Evolutionary conservation across 2,797 vertebrate genomes (phyloP), one percentile per base, ranked within the genome.

Genomic region (Siniperca undulata): DNA sequence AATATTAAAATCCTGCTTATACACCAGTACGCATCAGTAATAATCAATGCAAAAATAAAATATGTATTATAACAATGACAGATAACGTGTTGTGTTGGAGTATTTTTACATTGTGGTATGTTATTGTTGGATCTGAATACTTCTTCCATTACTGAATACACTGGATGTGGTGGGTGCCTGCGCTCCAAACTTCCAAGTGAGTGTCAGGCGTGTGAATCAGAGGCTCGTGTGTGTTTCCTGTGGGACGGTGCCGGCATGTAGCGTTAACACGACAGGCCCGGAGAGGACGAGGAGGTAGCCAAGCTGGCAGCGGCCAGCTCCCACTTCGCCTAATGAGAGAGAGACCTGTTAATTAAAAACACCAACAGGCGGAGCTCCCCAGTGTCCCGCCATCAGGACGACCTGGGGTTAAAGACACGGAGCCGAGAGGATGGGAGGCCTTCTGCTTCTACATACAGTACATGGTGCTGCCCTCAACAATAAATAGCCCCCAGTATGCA

Each of bases 281-380:
- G 84, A 86, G 91, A 92, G 90, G 89, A 91, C 65, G 55, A 78
- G 85, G 88, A 95, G 93, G 86, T 74, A 90, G 93, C 93, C 89
- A 88, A 94, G 94, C 94, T 96, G 95, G 95, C 95, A 93, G 84
- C 73, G 83, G 92, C 89, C 93, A 91, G 93, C 90, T 92, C 91
- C 92, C 91, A 92, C 93, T 93, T 75, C 70, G 61, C 92, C 92
- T 96, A 96, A 96, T 94, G 95, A 95, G 95, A 92, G 90, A 92
- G 91, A 93, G 88, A 80, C 91, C 83, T 70, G 89, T 95, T 96
- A 95, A 96, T 96, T 96, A 95, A 95, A 96, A 95, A 95, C 94
- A 93, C 90, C 92, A 93, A 93, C 93, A 93, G 91, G 89, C 90
- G 70, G 87, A 89, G 87, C 93, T 93, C 92, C 93, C 93, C 84